Conservation (phyloP, 2,113 vertebrate genomes). For the Corvus moneduloides region DNA sequence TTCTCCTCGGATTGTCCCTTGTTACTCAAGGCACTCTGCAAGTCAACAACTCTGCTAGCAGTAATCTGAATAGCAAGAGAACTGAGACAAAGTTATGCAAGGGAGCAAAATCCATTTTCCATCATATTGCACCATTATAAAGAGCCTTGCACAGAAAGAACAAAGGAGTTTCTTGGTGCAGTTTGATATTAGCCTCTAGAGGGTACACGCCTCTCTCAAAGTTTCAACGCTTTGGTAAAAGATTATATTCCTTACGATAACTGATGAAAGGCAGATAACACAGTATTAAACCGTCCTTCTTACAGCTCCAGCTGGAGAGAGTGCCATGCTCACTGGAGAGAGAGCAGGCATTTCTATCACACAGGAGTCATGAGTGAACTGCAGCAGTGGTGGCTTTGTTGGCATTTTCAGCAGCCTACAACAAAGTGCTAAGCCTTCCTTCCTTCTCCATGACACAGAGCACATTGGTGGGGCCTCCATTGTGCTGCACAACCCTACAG, state of each 20-base stretch:
- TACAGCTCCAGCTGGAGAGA: background rate
- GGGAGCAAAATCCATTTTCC: background rate
- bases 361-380: background rate
- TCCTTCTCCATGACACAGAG: background rate
- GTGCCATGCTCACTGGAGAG: background rate
- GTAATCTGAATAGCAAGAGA: background rate
- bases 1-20: background rate
- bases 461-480: background rate
- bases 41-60: background rate
- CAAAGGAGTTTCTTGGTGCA: background rate
- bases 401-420: background rate
- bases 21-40: background rate
- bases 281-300: background rate
- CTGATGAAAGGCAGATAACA: background rate
- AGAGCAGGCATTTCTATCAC: background rate
- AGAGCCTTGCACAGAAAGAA: background rate
- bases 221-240: background rate
- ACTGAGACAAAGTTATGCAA: background rate
- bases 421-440: background rate
- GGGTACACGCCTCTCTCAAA: rapidly evolving
- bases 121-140: background rate
- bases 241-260: background rate
- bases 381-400: background rate
- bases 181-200: background rate
- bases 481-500: background rate